Evolutionary conservation across 2,888 invertebrate species (phyloP), one percentile per base, ranked within the genome.

Genomic region (Polymixis flavicincta): DNA sequence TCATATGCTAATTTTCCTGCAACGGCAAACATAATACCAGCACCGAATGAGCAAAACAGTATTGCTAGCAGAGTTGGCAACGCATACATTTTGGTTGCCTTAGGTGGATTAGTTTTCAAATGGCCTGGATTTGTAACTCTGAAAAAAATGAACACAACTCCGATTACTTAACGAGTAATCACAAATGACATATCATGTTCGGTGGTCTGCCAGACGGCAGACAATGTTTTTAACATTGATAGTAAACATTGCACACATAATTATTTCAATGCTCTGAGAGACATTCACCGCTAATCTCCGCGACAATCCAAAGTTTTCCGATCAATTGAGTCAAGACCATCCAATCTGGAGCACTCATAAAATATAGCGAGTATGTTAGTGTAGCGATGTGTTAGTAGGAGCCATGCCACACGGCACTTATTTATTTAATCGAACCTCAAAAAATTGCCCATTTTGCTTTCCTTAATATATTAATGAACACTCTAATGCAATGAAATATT

Each of bases 21-120:
- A 28, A 83, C 8, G 8, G 82, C 71, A 17, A 76, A 7, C 14
- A 82, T 37, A 7, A 83, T 32, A 19, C 85, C 85, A 37, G 70
- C 77, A 22, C 59, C 77, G 25, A 83, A 83, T 17, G 83, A 73
- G 7, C 82, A 72, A 22, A 83, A 82, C 25, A 83, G n/a, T 52
- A 73, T 59, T 32, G 25, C 4, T 13, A 83, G 22, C 22, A 83
- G 22, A 17, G 42, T 57, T 57, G 42, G 0, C 13, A 84, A 55
- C 1, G 81, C 0, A 66, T 81, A 84, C n/a, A 2, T 0, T 8
- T 17, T 55, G 1, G 1, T 0, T 19, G 32, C 13, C 9, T 48
- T 8, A 5, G 22, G 0, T 32, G 3, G 0, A n/a, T 0, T 9
- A 8, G 0, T 50, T 32, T 0, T 11, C 22, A 25, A 25, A 14